Percentiles rank a stretch among this genome's conserved stretches.
Evolutionary conservation across 2,888 invertebrate genomes (phyloP).

Genomic region (Dolichomitus sp.): DNA sequence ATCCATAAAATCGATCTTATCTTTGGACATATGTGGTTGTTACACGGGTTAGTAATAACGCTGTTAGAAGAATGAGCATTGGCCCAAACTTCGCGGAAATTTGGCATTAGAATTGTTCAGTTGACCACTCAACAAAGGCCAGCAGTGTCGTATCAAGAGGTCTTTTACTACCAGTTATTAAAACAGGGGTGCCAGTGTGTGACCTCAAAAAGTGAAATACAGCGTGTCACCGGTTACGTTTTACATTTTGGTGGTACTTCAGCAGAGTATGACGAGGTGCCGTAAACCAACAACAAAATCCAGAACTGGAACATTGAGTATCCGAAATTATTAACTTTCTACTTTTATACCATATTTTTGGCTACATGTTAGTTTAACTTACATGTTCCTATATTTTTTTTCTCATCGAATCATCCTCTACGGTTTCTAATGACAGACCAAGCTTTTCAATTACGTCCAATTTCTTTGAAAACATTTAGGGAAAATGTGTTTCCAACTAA

Average conservation of each 20-base stretch:
- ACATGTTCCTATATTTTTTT: background rate
- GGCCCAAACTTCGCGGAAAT: background rate
- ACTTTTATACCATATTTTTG: background rate
- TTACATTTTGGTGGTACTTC: background rate
- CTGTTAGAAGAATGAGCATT: background rate
- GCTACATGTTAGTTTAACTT: background rate
- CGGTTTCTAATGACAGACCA: background rate
- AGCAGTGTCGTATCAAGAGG: background rate
- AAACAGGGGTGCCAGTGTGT: background rate
- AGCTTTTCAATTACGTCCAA: background rate
- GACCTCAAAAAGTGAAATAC: background rate
- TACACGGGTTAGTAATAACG: background rate
- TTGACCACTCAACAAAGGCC: background rate
- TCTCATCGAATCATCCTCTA: background rate
- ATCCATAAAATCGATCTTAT: constrained; percentile 9
- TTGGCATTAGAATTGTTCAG: background rate
- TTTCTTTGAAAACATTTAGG: no score
- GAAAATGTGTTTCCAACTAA: no score
- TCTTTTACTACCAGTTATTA: background rate
- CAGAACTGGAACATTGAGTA: background rate
- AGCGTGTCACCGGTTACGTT: background rate
- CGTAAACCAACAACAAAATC: background rate
- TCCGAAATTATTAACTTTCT: background rate
- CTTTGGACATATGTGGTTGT: background rate
- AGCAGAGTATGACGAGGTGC: background rate